Base-by-base conservation (phyloP, 2,888 invertebrate genomes). In the Frankliniella intonsa region DNA sequence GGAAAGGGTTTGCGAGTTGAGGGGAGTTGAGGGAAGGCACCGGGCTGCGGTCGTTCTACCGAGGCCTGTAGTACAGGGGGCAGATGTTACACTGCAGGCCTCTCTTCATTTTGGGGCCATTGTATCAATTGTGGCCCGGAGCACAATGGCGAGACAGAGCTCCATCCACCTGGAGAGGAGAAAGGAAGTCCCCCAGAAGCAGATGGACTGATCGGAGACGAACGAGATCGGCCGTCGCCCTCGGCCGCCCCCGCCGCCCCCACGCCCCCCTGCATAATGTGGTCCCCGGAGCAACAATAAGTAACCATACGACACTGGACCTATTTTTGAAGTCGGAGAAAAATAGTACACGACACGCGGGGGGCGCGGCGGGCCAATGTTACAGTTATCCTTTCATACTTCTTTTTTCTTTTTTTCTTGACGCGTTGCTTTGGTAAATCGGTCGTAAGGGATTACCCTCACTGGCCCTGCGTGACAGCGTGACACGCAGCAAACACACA, bases 81-180 rank as follows among this genome's bases (percentile, higher is more conserved):
- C 69, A 76, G 69, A 76, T 76, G 69, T 76, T 76, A 25, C n/a
- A 22, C 69, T 38, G 38, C 38, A 38, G 38, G 38, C 38, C 12
- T 22, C 69, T 76, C 69, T 76, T 76, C 25, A 76, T 76, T 76
- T 76, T 76, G 25, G 69, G 69, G 10, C 69, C 69, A 76, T 76
- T 76, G 69, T 76, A 76, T 25, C 69, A 76, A 22, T 76, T 25
- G 69, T 76, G 69, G 69, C 22, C 38, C 38, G 8, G 69, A 9
- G 22, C 69, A 76, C 69, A 76, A 76, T 76, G 69, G 69, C 1
- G 22, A 76, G 69, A 12, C 25, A 62, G 62, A n/a, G 62, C 38
- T 62, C 62, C 62, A 62, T n/a, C 62, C 62, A 62, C 62, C 62
- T 62, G 62, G 62, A 62, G 55, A 17, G 17, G 17, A 55, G 62